Base-by-base conservation (phyloP, 2,113 vertebrate species). In the Phylloscopus trochilus region DNA sequence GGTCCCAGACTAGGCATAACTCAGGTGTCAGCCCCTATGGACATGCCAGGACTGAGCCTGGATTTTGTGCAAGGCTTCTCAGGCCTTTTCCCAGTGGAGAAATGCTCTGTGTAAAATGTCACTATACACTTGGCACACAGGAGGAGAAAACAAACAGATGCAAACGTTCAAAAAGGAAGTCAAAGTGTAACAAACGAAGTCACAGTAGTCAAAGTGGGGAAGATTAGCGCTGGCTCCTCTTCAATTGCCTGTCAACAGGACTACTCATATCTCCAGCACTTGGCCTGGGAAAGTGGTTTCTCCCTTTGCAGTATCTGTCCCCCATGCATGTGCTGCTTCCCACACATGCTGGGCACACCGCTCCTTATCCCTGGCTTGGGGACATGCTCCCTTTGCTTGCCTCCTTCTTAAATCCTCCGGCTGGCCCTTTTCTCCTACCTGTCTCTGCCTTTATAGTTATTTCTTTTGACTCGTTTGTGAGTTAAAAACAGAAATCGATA, bases 141-240 rank as follows among this genome's bases (percentile, higher is more conserved):
- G 31, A 90, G 47, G 53, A 76, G 63, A 93, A 91, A 91, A 91
- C 58, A 90, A 81, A 84, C 87, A 95, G 74, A 90, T 52, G 53
- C 58, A 43, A 83, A 80, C 0, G 0, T 88, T 93, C 58, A 79
- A 37, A 91, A 87, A 69, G 87, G 74, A 96, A 95, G 86, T 43
- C 4, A 4, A 47, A 88, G 70, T 5, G 6, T 73, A 73, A 62
- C 85, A 87, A 55, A 66, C 1, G 0, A 92, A 37, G 67, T 73
- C 0, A 0, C 74, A 83, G 75, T 26, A 72, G 59, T 82, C 66
- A 58, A 73, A 87, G 70, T 4, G 6, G 41, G 6, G 37, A 83
- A 94, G 95, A 94, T 73, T 88, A 95, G 53, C 49, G 11, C 62
- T 96, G 92, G 70, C 88, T 90, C 15, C 41, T 78, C 78, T 85